Conservation (phyloP, 2,797 vertebrate species). For the Acestrorhynchus altus region DNA sequence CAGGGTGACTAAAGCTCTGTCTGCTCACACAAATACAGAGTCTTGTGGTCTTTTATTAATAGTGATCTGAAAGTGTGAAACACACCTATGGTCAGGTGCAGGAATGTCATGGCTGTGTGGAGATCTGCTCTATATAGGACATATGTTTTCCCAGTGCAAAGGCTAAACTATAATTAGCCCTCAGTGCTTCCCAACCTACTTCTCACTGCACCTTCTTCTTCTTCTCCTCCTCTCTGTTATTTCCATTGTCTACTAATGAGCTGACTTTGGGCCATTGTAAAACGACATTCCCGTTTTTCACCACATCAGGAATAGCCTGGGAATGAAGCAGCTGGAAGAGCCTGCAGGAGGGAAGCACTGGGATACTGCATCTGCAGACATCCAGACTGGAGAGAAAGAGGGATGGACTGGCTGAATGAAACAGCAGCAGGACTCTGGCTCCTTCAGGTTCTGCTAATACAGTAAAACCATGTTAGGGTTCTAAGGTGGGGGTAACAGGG, state of each 20-base stretch:
- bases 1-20: background rate
- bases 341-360: background rate
- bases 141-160: conserved; percentile 29
- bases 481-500: too few species aligned
- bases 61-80: background rate
- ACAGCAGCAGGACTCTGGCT: background rate
- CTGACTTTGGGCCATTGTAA: background rate
- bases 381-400: background rate
- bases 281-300: background rate
- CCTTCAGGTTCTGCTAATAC: background rate
- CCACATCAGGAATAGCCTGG: background rate
- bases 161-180: conserved; percentile 49
- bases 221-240: background rate
- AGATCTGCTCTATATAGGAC: conserved; percentile 39
- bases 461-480: background rate
- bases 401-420: background rate
- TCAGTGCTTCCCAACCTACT: conserved; percentile 32
- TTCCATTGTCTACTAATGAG: background rate
- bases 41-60: background rate
- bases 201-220: background rate
- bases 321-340: background rate
- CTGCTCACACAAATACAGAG: too few species aligned
- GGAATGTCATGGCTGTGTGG: background rate
- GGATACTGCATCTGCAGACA: background rate
- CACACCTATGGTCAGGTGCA: background rate